Evolutionary conservation across 2,888 invertebrate species (phyloP).

Genomic region (Athalia cordata): DNA sequence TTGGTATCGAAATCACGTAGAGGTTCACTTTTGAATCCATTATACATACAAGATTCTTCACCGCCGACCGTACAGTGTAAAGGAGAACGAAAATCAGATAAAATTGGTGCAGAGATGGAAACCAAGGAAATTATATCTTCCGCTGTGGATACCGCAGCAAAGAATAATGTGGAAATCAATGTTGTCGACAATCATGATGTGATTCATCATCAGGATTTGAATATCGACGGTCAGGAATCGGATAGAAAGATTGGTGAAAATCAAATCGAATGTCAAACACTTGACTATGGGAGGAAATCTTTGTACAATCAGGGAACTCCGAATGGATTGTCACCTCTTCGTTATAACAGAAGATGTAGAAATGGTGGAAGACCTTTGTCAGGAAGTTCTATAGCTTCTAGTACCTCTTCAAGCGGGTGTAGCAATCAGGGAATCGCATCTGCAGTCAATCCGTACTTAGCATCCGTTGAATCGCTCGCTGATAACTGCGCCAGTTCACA

Average conservation of each 20-base stretch:
- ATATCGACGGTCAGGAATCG: background rate
- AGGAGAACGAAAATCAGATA: conserved; percentile 7
- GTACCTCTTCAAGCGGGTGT: conserved; percentile 71
- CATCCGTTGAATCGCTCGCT: conserved; percentile 91
- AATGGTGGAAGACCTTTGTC: conserved; percentile 80
- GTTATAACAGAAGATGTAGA: conserved; percentile 75
- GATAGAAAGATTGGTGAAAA: background rate
- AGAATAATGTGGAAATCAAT: conserved; percentile 23
- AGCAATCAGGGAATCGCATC: conserved; percentile 79
- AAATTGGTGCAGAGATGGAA: background rate
- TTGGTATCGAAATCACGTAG: conserved; percentile 64
- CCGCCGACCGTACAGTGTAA: background rate
- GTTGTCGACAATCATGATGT: background rate
- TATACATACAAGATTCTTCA: conserved; percentile 51
- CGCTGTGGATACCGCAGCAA: background rate
- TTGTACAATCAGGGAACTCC: background rate
- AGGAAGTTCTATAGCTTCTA: conserved; percentile 85
- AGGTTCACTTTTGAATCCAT: conserved; percentile 64
- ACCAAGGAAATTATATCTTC: background rate
- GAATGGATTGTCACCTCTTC: conserved; percentile 66
- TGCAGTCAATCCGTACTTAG: conserved; percentile 86
- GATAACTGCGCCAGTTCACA: conserved; percentile 81
- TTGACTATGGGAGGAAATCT: conserved; percentile 14
- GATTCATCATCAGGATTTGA: no score
- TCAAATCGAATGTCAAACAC: background rate